phyloP scores from a whole-genome alignment of 23 tunicate species.

The Ciona savignyi region DNA sequence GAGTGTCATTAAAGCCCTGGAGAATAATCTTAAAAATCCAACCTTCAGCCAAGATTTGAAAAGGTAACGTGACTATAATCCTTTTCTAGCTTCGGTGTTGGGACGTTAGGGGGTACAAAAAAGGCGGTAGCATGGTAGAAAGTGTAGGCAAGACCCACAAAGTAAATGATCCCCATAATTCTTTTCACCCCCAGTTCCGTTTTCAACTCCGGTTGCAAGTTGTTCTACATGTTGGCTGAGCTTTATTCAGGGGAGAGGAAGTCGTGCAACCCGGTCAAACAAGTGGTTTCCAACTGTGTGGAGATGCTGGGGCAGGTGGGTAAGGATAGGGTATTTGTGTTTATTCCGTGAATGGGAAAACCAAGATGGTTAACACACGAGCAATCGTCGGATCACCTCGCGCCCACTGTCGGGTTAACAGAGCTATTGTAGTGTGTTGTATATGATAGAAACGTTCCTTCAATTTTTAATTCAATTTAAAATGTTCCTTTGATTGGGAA shows the following conservation, averaged over 20 bases:
- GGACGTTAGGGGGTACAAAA: too few relatives aligned
- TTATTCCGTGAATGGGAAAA: too few relatives aligned
- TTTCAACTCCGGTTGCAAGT: conserved; percentile 21
- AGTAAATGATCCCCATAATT: background rate
- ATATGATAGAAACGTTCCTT: background rate
- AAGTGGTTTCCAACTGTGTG: conserved; percentile 36
- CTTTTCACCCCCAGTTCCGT: conserved; percentile 1
- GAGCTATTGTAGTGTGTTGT: too few relatives aligned
- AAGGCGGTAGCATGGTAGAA: too few relatives aligned
- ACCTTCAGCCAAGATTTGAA: conserved; percentile 9
- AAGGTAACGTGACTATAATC: too few relatives aligned
- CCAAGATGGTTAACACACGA: too few relatives aligned
- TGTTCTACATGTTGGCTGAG: conserved; percentile 65
- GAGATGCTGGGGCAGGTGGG: conserved; percentile 74
- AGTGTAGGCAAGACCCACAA: too few relatives aligned
- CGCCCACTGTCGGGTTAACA: too few relatives aligned
- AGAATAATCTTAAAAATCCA: conserved; percentile 27
- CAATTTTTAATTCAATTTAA: too few relatives aligned
- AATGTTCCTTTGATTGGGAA: too few relatives aligned
- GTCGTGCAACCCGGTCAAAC: conserved; percentile 47
- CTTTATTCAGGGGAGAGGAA: conserved; percentile 53
- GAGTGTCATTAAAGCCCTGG: conserved; percentile 45
- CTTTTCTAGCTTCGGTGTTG: too few relatives aligned
- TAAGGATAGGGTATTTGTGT: background rate
- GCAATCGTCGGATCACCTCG: too few relatives aligned